Base-by-base conservation (phyloP, 2,113 vertebrate species). In the Actenoides lindsayi region DNA sequence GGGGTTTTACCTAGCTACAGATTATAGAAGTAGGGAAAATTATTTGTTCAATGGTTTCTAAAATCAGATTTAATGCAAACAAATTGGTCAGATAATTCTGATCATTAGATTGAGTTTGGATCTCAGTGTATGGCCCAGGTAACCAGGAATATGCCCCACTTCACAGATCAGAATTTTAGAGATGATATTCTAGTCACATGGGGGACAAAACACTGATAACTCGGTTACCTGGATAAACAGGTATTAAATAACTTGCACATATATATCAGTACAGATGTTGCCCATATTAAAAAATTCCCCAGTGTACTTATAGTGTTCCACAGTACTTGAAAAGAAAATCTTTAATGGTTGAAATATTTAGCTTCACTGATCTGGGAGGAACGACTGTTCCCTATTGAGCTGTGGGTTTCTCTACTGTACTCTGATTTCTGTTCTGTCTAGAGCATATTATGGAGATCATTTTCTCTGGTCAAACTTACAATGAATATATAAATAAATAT, bases 401-500 rank as follows among this genome's bases (percentile, higher is more conserved):
- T 56, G 20, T 33, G 84, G 20, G 16, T 78, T 93, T 67, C 31
- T 54, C 15, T 23, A 31, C 24, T 63, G 20, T 85, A 12, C 24
- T 62, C 10, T 21, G 21, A 51, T 41, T 95, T 44, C 74, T 54
- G 23, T 78, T 79, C 48, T 39, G 10, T 51, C 21, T 67, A 59
- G 20, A 44, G 41, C 16, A 41, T 64, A 80, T 74, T 87, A 37
- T 8, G 46, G 70, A 75, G 33, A 96, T 56, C 11, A 70, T 59
- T 93, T 96, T 90, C 53, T 77, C 28, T 89, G 71, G 83, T 84
- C 74, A 94, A 94, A 96, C 89, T 94, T 97, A 88, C 81, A 91
- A 81, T 21, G 67, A 90, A 83, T n/a, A 81, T 91, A 94, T 82
- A 94, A 93, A 68, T 76, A 60, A 77, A 68, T 42, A 75, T 60